Evolutionary conservation across 2,113 vertebrate species (phyloP), one percentile per base, ranked within the genome.

Genomic region (Hipposideros armiger): DNA sequence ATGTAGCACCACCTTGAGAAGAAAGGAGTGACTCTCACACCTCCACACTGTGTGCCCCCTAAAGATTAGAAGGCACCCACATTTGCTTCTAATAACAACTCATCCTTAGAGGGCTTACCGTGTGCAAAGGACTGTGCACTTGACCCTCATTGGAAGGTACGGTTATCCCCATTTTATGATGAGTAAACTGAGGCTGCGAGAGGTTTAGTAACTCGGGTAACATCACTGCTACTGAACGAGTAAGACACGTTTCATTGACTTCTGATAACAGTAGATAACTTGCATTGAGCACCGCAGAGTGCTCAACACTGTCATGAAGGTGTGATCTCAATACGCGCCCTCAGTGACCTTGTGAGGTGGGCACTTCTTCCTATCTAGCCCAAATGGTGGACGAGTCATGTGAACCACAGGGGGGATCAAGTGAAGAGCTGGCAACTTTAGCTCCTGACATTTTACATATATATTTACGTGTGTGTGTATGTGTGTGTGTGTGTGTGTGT

Each of bases 331-430:
- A 3, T 5, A 74, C 60, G 0, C 9, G 16, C 36, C 26, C 72
- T 0, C 11, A 2, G 2, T 3, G 4, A 64, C 11, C 16, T 64
- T 17, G 40, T 5, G n/a, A 47, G 20, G 45, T 40, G 22, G 13
- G 13, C 9, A 1, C 4, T 3, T 47, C 47, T 47, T 47, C 17
- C 11, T 1, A 11, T 7, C 13, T 3, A 56, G 13, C 52, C 58
- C 85, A 54, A 76, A 15, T 47, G 52, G 15, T 24, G 28, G 26
- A 42, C 36, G 30, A 80, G n/a, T 22, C 60, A 60, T 4, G 9
- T 28, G 28, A 40, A 74, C 2, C 54, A 22, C 1, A 5, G 30
- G 72, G 52, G 30, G 72, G 52, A 22, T 11, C 4, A 56, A 42
- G 3, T 2, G 26, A 88, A 9, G 30, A n/a, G 15, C 0, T 52